Conservation (phyloP, 1,140 invertebrate genomes). For the Solenopsis invicta region DNA sequence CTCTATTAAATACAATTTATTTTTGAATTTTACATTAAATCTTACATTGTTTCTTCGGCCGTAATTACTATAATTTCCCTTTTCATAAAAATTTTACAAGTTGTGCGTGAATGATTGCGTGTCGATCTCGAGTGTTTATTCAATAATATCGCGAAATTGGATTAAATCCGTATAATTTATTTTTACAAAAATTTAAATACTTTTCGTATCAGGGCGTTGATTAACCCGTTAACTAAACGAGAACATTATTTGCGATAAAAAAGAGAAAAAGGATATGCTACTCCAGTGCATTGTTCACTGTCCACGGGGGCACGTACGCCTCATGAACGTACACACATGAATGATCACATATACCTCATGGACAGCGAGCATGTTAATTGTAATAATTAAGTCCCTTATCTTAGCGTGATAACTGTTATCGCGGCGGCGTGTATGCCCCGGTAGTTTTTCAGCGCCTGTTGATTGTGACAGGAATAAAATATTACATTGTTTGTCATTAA, state of each 20-base stretch:
- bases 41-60: neutral
- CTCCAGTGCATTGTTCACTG: neutral
- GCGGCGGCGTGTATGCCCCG: neutral
- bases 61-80: constrained; percentile 3
- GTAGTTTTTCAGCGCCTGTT: constrained; percentile 22
- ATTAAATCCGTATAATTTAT: constrained; percentile 15
- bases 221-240: neutral
- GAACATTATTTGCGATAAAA: neutral
- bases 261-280: neutral
- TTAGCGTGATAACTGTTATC: constrained; percentile 37
- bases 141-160: neutral
- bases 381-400: constrained; percentile 42
- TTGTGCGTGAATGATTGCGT: neutral
- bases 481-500: constrained; percentile 33
- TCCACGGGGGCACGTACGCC: neutral
- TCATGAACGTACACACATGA: neutral
- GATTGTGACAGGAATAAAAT: constrained; percentile 43
- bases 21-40: no score
- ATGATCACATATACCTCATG: neutral
- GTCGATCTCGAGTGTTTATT: neutral
- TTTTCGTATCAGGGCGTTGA: neutral
- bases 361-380: constrained; percentile 7
- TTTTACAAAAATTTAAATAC: neutral
- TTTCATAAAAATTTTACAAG: neutral
- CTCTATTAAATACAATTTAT: no score